These are phyloP conservation scores for Neodon shergylaensis DNA, from an alignment of 2,113 vertebrate genomes.

Conservation along the genomic window DNA sequence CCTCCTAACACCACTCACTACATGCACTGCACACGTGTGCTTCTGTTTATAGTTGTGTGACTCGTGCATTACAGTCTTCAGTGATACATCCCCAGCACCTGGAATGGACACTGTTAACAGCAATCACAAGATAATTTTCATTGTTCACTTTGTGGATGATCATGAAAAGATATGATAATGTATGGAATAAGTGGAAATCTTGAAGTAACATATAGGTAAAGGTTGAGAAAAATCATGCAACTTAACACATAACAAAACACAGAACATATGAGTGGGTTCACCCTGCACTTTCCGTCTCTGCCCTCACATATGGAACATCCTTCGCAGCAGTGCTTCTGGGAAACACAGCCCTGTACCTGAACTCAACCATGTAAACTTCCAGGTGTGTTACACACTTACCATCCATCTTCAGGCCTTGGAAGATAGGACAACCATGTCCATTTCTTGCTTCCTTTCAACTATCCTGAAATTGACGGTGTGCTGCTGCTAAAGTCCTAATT, in stretches of 20 bases:
- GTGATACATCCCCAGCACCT: background rate
- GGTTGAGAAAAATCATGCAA: background rate
- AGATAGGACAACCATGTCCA: background rate
- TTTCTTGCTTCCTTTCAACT: background rate
- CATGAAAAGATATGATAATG: background rate
- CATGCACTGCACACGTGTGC: background rate
- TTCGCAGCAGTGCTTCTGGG: background rate
- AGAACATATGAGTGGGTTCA: background rate
- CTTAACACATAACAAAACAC: background rate
- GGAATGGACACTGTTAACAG: background rate
- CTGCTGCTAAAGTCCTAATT: background rate
- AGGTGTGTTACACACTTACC: background rate
- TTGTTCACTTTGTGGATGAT: background rate
- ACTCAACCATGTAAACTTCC: background rate
- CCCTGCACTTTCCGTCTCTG: background rate
- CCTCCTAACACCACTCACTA: background rate
- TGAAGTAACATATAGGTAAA: constrained; percentile 2
- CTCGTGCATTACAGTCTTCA: background rate
- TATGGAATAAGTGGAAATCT: background rate
- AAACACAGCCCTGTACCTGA: accelerated
- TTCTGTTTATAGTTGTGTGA: background rate
- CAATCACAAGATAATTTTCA: background rate
- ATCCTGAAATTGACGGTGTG: background rate
- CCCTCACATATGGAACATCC: background rate
- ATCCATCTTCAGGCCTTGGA: background rate